Evolutionary conservation across 2,888 invertebrate genomes (phyloP).

Genomic region (Hydraecia micacea): DNA sequence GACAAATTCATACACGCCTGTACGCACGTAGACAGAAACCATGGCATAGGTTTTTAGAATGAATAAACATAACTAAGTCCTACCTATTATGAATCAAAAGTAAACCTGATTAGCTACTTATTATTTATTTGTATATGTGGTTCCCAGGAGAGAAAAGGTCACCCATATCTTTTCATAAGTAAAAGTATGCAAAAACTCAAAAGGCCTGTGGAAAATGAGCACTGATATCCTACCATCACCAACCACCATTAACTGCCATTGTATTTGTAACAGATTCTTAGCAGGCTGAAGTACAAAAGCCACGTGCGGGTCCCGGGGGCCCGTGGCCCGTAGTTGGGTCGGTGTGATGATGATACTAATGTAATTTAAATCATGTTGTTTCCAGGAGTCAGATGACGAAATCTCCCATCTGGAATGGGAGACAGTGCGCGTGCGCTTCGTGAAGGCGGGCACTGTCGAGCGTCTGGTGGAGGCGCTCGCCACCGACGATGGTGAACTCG

Average conservation of each 20-base stretch:
- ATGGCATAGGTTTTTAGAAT: background rate
- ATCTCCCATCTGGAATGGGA: conserved; percentile 99
- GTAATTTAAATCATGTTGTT: conserved; percentile 48
- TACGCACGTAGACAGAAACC: background rate
- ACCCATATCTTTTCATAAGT: background rate
- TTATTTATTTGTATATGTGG: background rate
- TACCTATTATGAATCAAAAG: background rate
- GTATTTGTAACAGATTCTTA: background rate
- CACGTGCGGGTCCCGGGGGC: background rate
- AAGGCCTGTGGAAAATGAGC: background rate
- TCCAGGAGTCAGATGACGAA: conserved; percentile 96
- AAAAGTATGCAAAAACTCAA: background rate
- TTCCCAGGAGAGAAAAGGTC: background rate
- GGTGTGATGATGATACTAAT: background rate
- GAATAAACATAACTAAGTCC: background rate
- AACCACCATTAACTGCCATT: background rate
- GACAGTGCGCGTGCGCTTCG: conserved; percentile 97
- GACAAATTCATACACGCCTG: background rate
- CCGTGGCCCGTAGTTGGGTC: background rate
- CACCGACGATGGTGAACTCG: conserved; percentile 98
- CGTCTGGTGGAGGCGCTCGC: conserved; percentile 98
- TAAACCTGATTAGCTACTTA: background rate
- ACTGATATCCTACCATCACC: background rate
- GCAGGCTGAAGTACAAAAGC: too few relatives aligned
- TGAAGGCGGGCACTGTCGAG: conserved; percentile 98